A percentile compares a stretch with the other conserved stretches of the same genome.
Conservation (phyloP, 2,888 invertebrate genomes). For the Julus scandinavius region DNA sequence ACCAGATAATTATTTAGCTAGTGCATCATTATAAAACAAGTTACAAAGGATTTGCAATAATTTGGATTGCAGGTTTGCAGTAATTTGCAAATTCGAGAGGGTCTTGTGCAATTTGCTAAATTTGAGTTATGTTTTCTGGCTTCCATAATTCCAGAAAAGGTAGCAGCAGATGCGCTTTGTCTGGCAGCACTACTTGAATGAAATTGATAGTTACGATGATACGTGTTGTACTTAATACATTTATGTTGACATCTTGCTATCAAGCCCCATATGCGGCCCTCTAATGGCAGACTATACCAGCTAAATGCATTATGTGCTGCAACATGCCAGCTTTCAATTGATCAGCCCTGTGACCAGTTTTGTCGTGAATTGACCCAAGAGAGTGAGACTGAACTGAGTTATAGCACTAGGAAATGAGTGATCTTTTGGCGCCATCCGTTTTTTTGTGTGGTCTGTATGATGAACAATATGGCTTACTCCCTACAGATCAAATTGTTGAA, state of each 20-base stretch:
- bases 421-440: constrained; percentile 26
- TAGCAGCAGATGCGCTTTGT: neutral
- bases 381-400: constrained; percentile 18
- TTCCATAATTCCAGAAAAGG: neutral
- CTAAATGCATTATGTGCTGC: neutral
- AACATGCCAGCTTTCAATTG: constrained; percentile 19
- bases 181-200: neutral
- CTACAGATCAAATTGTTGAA: neutral
- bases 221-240: neutral
- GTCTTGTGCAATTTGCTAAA: neutral
- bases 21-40: neutral
- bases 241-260: constrained; percentile 21
- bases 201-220: constrained; percentile 11
- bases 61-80: neutral
- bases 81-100: neutral
- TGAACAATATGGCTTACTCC: neutral
- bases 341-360: neutral
- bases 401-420: neutral
- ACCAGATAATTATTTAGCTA: too few species aligned
- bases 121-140: neutral
- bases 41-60: neutral
- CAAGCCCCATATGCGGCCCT: neutral
- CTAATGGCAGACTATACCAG: neutral
- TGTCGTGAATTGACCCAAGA: constrained; percentile 23
- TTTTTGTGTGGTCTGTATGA: neutral